Base-by-base conservation (phyloP, 2,888 invertebrate species). In the Cephus pygmeus region DNA sequence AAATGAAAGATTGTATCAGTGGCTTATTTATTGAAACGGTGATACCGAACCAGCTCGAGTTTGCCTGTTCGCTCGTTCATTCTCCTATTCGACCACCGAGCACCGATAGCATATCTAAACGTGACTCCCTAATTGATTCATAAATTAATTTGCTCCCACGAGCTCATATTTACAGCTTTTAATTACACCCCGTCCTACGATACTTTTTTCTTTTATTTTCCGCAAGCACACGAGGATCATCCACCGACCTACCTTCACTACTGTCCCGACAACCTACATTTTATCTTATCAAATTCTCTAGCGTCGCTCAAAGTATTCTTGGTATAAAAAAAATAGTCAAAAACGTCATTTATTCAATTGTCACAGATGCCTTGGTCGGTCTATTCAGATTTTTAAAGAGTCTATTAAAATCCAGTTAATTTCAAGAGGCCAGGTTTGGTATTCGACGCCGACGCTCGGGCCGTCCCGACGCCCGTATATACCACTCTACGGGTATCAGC, bases 1-100 rank as follows among this genome's bases (percentile, higher is more conserved):
- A 84, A 89, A 88, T 89, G 89, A 89, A 88, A 90, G 89, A 90
- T 90, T 87, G 79, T 90, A 90, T 90, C 87, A 80, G 76, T 82
- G 81, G 87, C 83, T 88, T 89, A 89, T 90, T 90, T 90, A 90
- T 89, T 85, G 87, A 83, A 81, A 82, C 84, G 81, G 76, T 83
- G 84, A 84, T 86, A 86, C 84, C 82, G 83, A 76, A 76, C 83
- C 80, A 83, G 78, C 73, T 76, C 73, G 78, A 76, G 76, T 76
- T 81, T 82, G 81, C 80, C 78, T 69, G 33, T 71, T 73, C 40
- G 12, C 73, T 35, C 79, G 34, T 33, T 73, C 78, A 34, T 69
- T 75, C 79, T 76, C 73, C 80, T 69, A 31, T 33, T 31, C 75
- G 36, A 33, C 77, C 56, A 76, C 69, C 69, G 73, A 69, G 33